phyloP scores from a whole-genome alignment of 2,888 invertebrate species.

The Holacanthella duospinosa region DNA sequence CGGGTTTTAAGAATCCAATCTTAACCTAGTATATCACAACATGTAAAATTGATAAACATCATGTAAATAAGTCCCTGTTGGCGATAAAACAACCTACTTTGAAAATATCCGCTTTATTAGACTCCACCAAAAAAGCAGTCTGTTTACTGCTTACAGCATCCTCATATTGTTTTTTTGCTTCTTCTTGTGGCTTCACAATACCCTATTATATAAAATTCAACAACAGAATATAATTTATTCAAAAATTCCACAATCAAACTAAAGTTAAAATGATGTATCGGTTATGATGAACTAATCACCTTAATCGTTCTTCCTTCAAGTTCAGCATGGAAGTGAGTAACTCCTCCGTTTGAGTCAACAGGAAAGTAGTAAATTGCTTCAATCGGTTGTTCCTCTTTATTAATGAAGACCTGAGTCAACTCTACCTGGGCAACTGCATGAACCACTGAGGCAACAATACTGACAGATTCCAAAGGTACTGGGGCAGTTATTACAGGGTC shows the following conservation, averaged over 20 bases:
- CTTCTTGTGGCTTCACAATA: slow-evolving; percentile 27
- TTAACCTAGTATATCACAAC: slow-evolving; percentile 11
- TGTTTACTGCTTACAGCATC: slow-evolving; percentile 26
- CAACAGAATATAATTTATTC: neutral
- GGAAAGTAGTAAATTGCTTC: slow-evolving; percentile 33
- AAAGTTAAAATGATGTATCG: slow-evolving; percentile 30
- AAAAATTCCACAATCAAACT: neutral
- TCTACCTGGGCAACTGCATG: slow-evolving; percentile 31
- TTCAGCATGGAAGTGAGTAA: slow-evolving; percentile 15
- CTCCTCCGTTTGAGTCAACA: slow-evolving; percentile 17
- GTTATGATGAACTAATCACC: too few species aligned
- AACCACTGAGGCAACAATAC: slow-evolving; percentile 22
- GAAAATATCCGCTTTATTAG: slow-evolving; percentile 34
- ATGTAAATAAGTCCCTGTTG: slow-evolving; percentile 3
- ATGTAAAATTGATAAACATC: neutral
- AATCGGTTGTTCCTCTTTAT: slow-evolving; percentile 34
- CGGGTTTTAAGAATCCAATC: slow-evolving; percentile 35
- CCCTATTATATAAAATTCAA: slow-evolving; percentile 22
- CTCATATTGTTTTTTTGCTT: slow-evolving; percentile 32
- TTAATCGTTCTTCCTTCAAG: slow-evolving; percentile 14
- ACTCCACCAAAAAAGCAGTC: slow-evolving; percentile 30
- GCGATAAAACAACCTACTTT: slow-evolving; percentile 18
- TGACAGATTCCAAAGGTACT: slow-evolving; percentile 24
- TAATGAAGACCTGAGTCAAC: slow-evolving; percentile 32
- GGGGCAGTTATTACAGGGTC: slow-evolving; percentile 8